Conservation (phyloP, 2,113 vertebrate species). For the Lasiurus borealis region DNA sequence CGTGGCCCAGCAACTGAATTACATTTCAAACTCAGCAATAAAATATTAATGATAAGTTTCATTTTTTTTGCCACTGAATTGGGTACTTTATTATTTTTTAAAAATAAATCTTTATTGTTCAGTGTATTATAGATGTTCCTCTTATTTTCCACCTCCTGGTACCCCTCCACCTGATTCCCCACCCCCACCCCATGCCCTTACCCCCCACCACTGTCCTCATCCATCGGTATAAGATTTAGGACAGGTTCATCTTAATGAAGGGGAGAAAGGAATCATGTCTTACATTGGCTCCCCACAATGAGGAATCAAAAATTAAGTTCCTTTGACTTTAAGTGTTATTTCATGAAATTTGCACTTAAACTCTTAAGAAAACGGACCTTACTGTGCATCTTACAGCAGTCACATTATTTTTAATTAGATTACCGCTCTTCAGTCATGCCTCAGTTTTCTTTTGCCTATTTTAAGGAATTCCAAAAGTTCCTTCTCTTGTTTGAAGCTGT, state of each 20-base stretch:
- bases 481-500: slow-evolving; percentile 46
- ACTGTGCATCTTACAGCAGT: rapidly evolving
- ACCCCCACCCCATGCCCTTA: no score
- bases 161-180: no score
- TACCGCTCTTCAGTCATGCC: background rate
- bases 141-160: no score
- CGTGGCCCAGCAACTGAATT: background rate
- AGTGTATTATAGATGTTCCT: no score
- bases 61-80: no score
- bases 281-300: background rate
- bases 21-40: background rate
- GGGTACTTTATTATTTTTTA: no score
- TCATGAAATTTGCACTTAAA: background rate
- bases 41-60: background rate
- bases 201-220: no score
- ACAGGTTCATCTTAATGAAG: background rate
- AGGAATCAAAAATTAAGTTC: background rate
- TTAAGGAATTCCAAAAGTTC: slow-evolving; percentile 68
- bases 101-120: no score
- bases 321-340: background rate
- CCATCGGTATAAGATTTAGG: no score
- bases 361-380: background rate
- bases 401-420: background rate
- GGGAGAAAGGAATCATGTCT: background rate
- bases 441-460: slow-evolving; percentile 36